A percentile compares a stretch with the other conserved stretches of the same genome.
Evolutionary conservation across 2,113 vertebrate species (phyloP).

Genomic region (Psilopsiagon aurifrons): DNA sequence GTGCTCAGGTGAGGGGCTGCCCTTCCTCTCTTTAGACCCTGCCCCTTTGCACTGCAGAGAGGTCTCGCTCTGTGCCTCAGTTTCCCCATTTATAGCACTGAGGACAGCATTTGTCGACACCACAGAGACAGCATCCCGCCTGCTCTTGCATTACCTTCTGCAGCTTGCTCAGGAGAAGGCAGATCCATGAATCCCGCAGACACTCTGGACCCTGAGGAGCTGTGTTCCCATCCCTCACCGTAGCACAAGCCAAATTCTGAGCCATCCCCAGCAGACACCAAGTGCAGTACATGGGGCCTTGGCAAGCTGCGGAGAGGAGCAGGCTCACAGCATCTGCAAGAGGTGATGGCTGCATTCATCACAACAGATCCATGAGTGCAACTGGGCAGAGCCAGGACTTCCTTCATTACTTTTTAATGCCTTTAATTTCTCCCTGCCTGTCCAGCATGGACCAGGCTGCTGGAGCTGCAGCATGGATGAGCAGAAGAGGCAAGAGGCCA

Average conservation of each 20-base stretch:
- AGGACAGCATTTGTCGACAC: neutral
- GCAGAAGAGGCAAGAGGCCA: neutral
- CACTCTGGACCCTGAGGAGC: neutral
- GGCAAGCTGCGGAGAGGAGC: neutral
- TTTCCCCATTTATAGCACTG: neutral
- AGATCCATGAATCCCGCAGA: neutral
- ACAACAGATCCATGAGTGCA: neutral
- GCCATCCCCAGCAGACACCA: neutral
- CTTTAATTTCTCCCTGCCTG: neutral
- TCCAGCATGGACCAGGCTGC: neutral
- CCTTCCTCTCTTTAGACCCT: too few species aligned
- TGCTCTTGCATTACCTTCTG: fast-evolving
- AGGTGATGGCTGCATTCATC: neutral
- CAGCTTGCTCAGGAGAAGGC: neutral
- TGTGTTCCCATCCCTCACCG: fast-evolving
- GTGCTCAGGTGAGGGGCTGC: neutral
- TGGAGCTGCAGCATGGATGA: neutral
- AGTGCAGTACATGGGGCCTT: fast-evolving
- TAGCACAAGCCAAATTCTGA: neutral
- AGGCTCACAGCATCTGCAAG: neutral
- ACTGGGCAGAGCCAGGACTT: neutral
- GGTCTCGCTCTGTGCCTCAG: neutral
- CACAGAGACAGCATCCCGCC: fast-evolving
- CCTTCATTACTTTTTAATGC: neutral
- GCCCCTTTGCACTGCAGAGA: neutral